Evolutionary conservation across 35 echinoderm and acorn worm genomes (phyloP).

Genomic region (Heliocidaris tuberculata): DNA sequence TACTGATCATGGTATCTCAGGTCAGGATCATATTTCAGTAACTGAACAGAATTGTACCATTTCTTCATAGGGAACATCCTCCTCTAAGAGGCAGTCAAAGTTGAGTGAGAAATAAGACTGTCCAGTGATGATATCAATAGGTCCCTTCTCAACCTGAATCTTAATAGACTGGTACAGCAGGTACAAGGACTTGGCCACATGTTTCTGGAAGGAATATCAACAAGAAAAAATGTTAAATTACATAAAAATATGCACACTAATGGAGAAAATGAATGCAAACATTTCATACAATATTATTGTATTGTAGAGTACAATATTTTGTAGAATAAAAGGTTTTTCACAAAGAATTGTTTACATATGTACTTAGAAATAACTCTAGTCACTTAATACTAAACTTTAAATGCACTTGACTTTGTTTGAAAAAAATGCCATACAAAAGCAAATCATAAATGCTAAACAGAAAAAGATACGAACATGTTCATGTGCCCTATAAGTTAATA

Average conservation of each 20-base stretch:
- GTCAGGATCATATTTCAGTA: not conserved
- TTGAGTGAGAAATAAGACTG: slow-evolving; percentile 49
- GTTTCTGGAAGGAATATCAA: not conserved
- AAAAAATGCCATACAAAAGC: not conserved
- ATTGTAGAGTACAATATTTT: not conserved
- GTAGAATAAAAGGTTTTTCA: not conserved
- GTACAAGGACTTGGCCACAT: slow-evolving; percentile 31
- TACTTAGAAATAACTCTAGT: not conserved
- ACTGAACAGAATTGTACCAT: not conserved
- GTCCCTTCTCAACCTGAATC: slow-evolving; percentile 39
- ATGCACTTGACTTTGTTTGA: not conserved
- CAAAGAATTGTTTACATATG: not conserved
- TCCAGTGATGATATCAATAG: slow-evolving; percentile 38
- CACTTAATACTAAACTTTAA: not conserved
- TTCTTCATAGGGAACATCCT: slow-evolving; percentile 23
- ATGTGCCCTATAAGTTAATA: too few species aligned
- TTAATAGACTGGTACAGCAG: slow-evolving; percentile 43
- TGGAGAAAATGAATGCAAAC: not conserved
- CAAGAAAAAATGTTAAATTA: not conserved
- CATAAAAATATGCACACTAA: not conserved
- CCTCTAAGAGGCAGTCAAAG: slow-evolving; percentile 41
- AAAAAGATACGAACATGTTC: too few species aligned
- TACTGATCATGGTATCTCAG: not conserved
- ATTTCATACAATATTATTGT: not conserved
- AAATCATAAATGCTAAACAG: not conserved